These are phyloP conservation scores for Drosophila pegasa DNA, from an alignment of 2,888 invertebrate genomes.

Conservation along the genomic window DNA sequence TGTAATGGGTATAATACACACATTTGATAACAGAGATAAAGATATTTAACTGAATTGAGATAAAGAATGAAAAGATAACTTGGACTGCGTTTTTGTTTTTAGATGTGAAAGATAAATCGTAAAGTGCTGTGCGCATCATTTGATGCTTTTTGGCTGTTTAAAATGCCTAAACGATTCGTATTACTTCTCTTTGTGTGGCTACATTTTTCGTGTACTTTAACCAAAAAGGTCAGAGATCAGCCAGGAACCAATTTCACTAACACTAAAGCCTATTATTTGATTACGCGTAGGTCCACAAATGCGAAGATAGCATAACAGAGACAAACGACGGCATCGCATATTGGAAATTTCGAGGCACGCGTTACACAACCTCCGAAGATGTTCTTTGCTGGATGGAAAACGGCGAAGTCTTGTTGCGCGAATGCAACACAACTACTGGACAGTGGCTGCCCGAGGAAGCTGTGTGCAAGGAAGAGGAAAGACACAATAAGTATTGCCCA, in stretches of 20 bases:
- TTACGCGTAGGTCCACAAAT: slow-evolving; percentile 29
- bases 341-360: slow-evolving; percentile 60
- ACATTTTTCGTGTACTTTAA: neutral
- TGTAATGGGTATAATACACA: slow-evolving; percentile 17
- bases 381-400: slow-evolving; percentile 56
- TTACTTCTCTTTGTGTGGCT: slow-evolving; percentile 20
- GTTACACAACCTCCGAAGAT: slow-evolving; percentile 55
- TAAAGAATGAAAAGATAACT: slow-evolving; percentile 44
- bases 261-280: neutral
- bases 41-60: slow-evolving; percentile 31
- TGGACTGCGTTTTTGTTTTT: slow-evolving; percentile 12
- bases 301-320: slow-evolving; percentile 42
- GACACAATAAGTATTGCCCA: slow-evolving; percentile 68
- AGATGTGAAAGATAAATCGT: slow-evolving; percentile 25
- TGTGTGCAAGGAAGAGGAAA: slow-evolving; percentile 34
- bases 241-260: neutral
- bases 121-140: slow-evolving; percentile 15
- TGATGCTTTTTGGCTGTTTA: neutral
- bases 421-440: slow-evolving; percentile 59
- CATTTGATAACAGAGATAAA: slow-evolving; percentile 52
- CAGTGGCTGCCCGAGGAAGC: slow-evolving; percentile 53
- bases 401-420: slow-evolving; percentile 48
- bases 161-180: slow-evolving; percentile 18
- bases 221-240: slow-evolving; percentile 27
- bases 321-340: slow-evolving; percentile 23